These are phyloP conservation scores for Rhynchophorus ferrugineus DNA, from an alignment of 1,140 invertebrate species.

Conservation along the genomic window DNA sequence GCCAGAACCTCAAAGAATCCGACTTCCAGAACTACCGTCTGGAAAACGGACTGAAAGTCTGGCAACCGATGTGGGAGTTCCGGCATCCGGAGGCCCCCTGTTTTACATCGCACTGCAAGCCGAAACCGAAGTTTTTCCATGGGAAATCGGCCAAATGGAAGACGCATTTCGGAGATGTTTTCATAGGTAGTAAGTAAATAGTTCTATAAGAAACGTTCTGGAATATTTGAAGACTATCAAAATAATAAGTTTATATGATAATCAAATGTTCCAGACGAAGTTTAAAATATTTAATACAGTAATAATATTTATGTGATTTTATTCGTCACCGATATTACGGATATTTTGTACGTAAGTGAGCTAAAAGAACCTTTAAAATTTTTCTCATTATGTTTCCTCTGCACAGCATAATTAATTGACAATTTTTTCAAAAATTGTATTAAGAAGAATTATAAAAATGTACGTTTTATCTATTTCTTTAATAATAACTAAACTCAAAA, in stretches of 20 bases:
- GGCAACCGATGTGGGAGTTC: conserved; percentile 95
- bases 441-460: no score
- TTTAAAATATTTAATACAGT: background rate
- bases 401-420: no score
- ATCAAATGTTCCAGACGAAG: no score
- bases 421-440: no score
- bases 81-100: conserved; percentile 86
- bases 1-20: conserved; percentile 89
- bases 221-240: no score
- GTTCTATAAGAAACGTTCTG: conserved; percentile 43
- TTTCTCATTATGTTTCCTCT: no score
- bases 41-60: conserved; percentile 94
- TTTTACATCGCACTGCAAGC: conserved; percentile 89
- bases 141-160: conserved; percentile 48
- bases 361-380: no score
- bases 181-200: conserved; percentile 50
- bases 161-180: conserved; percentile 67
- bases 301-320: background rate
- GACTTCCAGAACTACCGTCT: conserved; percentile 94
- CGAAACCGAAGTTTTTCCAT: conserved; percentile 60
- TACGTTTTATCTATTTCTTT: no score
- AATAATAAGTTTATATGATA: no score
- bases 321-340: no score
- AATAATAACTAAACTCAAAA: no score
- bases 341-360: no score